phyloP scores from a whole-genome alignment of 2,888 invertebrate species.

The Anaspis maculata region DNA sequence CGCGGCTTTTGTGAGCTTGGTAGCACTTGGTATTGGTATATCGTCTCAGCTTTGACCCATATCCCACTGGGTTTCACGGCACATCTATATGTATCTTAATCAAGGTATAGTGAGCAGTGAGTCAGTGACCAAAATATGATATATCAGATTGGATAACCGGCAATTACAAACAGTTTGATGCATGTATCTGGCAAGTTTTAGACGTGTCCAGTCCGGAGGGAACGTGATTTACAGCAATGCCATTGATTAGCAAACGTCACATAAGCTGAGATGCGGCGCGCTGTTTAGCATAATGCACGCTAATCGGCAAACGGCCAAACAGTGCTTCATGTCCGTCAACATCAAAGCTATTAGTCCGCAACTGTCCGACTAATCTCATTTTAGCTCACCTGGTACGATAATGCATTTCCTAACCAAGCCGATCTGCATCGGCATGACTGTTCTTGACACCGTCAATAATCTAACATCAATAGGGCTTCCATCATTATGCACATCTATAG shows the following conservation, averaged over 20 bases:
- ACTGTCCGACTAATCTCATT: conserved; percentile 26
- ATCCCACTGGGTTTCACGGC: no score
- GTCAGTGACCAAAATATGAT: conserved; percentile 33
- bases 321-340: conserved; percentile 30
- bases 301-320: conserved; percentile 36
- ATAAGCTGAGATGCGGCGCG: conserved; percentile 35
- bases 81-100: conserved; percentile 28
- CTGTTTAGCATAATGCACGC: conserved; percentile 39
- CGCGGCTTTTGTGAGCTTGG: no score
- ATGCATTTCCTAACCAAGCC: conserved; percentile 11
- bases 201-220: conserved; percentile 34
- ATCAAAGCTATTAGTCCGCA: conserved; percentile 34
- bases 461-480: conserved; percentile 5
- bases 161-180: conserved; percentile 33
- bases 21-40: no score
- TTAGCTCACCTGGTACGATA: conserved; percentile 21
- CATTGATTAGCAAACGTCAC: conserved; percentile 39
- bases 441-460: conserved; percentile 11
- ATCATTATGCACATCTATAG: background rate
- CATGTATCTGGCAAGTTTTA: conserved; percentile 30
- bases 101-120: conserved; percentile 16
- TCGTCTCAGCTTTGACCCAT: no score
- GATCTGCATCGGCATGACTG: conserved; percentile 8
- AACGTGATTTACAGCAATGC: conserved; percentile 39
- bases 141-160: conserved; percentile 24